Conservation (phyloP, 2,888 invertebrate species). For the Aromia moschata region DNA sequence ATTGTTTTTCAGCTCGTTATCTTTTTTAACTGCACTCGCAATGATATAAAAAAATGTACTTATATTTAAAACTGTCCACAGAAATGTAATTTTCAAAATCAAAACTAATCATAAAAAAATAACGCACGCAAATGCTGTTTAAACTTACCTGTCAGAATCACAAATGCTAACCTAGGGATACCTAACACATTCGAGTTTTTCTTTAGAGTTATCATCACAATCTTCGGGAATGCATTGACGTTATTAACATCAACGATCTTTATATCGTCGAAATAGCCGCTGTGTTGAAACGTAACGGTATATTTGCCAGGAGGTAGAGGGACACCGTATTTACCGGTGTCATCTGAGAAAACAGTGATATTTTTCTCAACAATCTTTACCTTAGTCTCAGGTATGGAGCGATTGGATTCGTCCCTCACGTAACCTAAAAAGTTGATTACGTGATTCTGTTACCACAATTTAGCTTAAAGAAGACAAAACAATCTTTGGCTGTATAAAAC, state of each 20-base stretch:
- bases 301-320: slow-evolving; percentile 65
- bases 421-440: slow-evolving; percentile 63
- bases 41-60: slow-evolving; percentile 1
- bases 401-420: slow-evolving; percentile 69
- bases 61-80: background rate
- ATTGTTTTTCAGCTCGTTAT: too few relatives aligned
- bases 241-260: slow-evolving; percentile 60
- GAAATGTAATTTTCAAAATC: background rate
- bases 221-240: slow-evolving; percentile 63
- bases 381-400: slow-evolving; percentile 66
- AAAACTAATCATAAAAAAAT: background rate
- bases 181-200: slow-evolving; percentile 76
- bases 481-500: too few relatives aligned
- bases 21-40: too few relatives aligned
- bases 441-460: too few relatives aligned
- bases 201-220: slow-evolving; percentile 74
- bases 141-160: slow-evolving; percentile 74
- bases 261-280: slow-evolving; percentile 69
- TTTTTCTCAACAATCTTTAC: slow-evolving; percentile 64
- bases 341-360: slow-evolving; percentile 59
- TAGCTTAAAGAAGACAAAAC: too few relatives aligned
- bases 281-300: slow-evolving; percentile 67
- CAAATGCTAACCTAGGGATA: slow-evolving; percentile 79
- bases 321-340: slow-evolving; percentile 65
- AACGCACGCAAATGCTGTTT: too few relatives aligned